phyloP scores from a whole-genome alignment of 2,113 vertebrate genomes.

The Heterocephalus glaber region DNA sequence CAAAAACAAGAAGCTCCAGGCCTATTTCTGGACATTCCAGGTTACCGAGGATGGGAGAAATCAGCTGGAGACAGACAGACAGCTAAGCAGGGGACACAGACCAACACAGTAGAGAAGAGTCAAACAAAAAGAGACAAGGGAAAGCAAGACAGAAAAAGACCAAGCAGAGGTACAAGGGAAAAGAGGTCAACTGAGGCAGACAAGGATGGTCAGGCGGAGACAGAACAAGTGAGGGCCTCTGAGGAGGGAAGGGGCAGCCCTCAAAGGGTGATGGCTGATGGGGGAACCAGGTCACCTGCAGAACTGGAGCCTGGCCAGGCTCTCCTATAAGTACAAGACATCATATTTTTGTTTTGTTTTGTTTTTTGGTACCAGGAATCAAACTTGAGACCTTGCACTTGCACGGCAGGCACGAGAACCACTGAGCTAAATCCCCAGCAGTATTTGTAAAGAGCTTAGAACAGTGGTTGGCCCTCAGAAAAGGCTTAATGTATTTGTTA shows the following conservation, averaged over 20 bases:
- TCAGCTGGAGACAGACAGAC: background rate
- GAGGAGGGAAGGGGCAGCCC: background rate
- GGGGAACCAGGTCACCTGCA: no score
- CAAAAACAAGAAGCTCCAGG: background rate
- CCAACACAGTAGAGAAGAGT: background rate
- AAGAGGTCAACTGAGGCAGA: background rate
- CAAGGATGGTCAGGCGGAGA: background rate
- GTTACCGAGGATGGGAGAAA: background rate
- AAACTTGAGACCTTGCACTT: no score
- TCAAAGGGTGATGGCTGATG: background rate
- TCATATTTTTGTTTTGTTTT: background rate
- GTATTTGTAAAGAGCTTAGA: constrained; percentile 23
- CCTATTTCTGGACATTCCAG: background rate
- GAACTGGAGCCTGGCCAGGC: background rate
- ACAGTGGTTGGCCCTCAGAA: background rate
- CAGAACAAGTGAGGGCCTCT: background rate
- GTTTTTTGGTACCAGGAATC: no score
- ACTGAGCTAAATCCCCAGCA: no score
- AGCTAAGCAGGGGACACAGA: background rate
- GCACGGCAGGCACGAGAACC: no score
- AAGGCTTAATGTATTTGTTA: constrained; percentile 12
- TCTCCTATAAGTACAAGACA: background rate
- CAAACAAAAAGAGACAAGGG: background rate
- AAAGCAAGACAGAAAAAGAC: background rate
- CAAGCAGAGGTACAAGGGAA: background rate